These are phyloP conservation scores for Strigops habroptila DNA, from an alignment of 2,113 vertebrate species.

Conservation along the genomic window DNA sequence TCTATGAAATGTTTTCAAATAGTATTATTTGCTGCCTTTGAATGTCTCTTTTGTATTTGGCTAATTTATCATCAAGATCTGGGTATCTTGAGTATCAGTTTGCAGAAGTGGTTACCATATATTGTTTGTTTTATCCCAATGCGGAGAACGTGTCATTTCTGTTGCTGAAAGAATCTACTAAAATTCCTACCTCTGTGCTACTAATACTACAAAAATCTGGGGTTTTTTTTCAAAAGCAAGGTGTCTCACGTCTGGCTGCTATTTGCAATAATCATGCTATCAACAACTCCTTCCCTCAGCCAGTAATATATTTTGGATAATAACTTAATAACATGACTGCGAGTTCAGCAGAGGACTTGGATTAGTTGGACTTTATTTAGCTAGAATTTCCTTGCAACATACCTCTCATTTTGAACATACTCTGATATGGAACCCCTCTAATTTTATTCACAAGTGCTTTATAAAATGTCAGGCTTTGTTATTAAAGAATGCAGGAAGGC, in stretches of 20 bases:
- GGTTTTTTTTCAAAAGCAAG: neutral
- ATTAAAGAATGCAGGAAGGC: slow-evolving; percentile 7
- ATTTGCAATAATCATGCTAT: neutral
- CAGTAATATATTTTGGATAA: neutral
- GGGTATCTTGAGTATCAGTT: neutral
- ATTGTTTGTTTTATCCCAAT: neutral
- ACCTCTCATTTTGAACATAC: neutral
- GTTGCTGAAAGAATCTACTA: neutral
- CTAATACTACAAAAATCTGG: neutral
- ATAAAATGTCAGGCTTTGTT: neutral
- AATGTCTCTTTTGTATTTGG: neutral
- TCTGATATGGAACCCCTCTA: neutral
- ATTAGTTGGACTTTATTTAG: neutral
- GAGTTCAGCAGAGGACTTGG: neutral
- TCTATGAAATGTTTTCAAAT: neutral
- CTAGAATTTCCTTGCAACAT: neutral
- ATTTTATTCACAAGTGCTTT: neutral
- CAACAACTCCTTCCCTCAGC: neutral
- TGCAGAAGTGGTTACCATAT: neutral
- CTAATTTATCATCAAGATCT: neutral
- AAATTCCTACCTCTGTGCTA: neutral
- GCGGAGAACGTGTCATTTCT: neutral
- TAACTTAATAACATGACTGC: neutral
- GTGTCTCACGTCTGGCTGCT: neutral
- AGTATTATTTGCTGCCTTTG: neutral